A percentile compares a stretch with the other conserved stretches of the same genome.
These are phyloP conservation scores for Gnathonemus echidnorhynchus DNA, from an alignment of 2,113 vertebrate species.

Conservation along the genomic window DNA sequence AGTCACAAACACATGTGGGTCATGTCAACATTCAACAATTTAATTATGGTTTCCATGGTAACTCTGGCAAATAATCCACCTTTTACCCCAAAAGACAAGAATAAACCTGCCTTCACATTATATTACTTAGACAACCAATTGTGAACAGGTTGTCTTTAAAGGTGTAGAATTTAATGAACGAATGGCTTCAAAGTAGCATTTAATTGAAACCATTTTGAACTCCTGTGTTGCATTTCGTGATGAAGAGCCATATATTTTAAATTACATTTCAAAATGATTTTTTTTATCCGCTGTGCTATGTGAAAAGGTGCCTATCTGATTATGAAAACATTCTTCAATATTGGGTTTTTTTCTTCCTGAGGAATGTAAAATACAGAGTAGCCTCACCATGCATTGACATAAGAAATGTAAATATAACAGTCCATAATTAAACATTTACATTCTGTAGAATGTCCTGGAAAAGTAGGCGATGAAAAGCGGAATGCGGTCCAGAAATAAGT, in stretches of 20 bases:
- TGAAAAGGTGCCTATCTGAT: neutral
- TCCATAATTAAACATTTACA: neutral
- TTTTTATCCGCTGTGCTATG: neutral
- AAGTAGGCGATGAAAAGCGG: neutral
- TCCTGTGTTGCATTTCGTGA: neutral
- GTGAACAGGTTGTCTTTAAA: neutral
- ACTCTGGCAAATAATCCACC: neutral
- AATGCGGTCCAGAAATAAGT: neutral
- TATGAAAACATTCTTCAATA: neutral
- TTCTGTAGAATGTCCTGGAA: neutral
- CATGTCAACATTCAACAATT: conserved; percentile 9
- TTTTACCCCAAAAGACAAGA: neutral
- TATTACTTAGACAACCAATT: neutral
- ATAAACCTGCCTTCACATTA: neutral
- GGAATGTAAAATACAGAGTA: neutral
- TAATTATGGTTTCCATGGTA: conserved; percentile 16
- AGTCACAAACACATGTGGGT: neutral
- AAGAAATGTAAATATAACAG: neutral
- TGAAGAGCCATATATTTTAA: neutral
- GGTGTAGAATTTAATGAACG: neutral
- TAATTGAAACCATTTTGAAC: neutral
- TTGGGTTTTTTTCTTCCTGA: neutral
- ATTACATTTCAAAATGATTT: neutral
- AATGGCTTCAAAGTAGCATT: neutral
- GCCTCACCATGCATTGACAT: neutral